These are phyloP conservation scores for Microcebus tavaratra DNA, from an alignment of 2,113 vertebrate genomes.

Conservation along the genomic window DNA sequence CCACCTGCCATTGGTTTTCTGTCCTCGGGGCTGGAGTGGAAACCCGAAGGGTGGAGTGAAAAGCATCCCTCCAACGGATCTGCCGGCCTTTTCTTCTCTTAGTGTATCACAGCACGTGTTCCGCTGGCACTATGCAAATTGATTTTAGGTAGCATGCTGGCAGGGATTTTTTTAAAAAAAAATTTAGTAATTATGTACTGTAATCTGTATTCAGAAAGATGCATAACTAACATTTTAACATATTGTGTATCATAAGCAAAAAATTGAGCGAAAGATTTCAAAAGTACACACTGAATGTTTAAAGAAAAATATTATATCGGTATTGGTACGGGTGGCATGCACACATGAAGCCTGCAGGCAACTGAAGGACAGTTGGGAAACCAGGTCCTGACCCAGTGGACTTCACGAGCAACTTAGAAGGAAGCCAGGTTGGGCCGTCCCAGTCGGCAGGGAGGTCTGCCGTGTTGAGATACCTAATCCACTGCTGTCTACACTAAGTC, in stretches of 20 bases:
- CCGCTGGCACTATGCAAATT: not conserved
- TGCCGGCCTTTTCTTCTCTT: not conserved
- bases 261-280: not conserved
- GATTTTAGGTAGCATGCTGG: not conserved
- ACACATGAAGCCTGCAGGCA: fast-evolving
- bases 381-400: no score
- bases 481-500: not conserved
- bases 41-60: not conserved
- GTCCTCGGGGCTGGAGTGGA: not conserved
- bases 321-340: not conserved
- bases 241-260: not conserved
- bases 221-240: not conserved
- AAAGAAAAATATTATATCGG: not conserved
- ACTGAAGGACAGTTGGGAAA: not conserved
- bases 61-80: fast-evolving
- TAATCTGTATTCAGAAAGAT: not conserved
- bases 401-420: not conserved
- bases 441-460: not conserved
- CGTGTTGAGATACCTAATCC: not conserved
- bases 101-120: not conserved
- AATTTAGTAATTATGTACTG: not conserved
- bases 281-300: not conserved
- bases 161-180: not conserved
- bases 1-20: no score
- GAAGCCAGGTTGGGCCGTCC: not conserved